phyloP scores from a whole-genome alignment of 2,888 invertebrate species.

The Stenodera caucasica region DNA sequence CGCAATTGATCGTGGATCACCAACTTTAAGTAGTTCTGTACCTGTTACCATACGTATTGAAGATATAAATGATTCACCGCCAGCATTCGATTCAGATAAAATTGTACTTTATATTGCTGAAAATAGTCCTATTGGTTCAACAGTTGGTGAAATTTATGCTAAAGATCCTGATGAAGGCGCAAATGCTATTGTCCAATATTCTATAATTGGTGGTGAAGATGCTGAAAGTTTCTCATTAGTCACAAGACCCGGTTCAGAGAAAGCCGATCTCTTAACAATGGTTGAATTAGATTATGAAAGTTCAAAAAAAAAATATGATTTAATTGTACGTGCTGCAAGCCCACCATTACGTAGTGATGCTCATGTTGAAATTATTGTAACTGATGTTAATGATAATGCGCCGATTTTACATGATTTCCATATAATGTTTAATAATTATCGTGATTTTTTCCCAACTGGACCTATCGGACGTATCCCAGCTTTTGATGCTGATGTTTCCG shows the following conservation, averaged over 20 bases:
- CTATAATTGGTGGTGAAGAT: constrained; percentile 92
- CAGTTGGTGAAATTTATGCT: constrained; percentile 87
- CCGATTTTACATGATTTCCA: constrained; percentile 87
- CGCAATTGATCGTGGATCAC: constrained; percentile 85
- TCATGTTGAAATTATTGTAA: constrained; percentile 83
- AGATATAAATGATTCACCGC: constrained; percentile 89
- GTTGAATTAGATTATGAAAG: constrained; percentile 96
- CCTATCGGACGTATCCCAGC: constrained; percentile 92
- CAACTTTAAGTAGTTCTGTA: constrained; percentile 57
- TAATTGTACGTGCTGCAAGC: constrained; percentile 88
- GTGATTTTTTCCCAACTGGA: constrained; percentile 90
- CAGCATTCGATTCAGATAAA: constrained; percentile 85
- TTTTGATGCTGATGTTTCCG: constrained; percentile 91
- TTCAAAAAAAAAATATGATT: constrained; percentile 84
- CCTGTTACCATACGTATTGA: constrained; percentile 81
- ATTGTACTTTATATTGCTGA: constrained; percentile 88
- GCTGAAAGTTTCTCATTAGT: constrained; percentile 82
- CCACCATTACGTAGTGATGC: constrained; percentile 88
- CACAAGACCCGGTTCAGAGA: constrained; percentile 78
- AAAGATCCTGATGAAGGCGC: constrained; percentile 91
- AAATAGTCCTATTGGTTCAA: constrained; percentile 95
- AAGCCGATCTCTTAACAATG: constrained; percentile 85
- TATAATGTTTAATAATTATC: constrained; percentile 93
- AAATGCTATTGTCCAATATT: constrained; percentile 91
- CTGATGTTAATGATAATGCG: constrained; percentile 94